phyloP scores from a whole-genome alignment of 2,797 vertebrate species.

The Siniperca obscura region DNA sequence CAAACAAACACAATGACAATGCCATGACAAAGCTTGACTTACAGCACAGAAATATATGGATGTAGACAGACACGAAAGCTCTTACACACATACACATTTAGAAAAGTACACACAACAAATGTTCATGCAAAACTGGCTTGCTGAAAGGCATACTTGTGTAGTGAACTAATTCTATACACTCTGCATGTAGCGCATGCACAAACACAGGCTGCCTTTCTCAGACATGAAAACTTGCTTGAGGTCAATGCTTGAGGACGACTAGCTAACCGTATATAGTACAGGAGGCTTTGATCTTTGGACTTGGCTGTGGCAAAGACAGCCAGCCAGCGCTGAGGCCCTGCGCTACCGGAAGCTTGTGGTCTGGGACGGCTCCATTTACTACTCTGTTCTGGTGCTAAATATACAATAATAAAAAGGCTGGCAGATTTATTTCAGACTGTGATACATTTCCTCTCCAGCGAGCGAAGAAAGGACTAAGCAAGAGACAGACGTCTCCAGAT shows the following conservation, averaged over 20 bases:
- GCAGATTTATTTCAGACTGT: constrained; percentile 82
- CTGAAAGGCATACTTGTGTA: constrained; percentile 56
- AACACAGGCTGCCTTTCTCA: constrained; percentile 60
- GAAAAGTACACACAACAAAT: constrained; percentile 50
- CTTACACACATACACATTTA: constrained; percentile 32
- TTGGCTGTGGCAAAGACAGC: constrained; percentile 70
- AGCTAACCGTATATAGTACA: constrained; percentile 67
- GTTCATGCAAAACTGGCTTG: constrained; percentile 35
- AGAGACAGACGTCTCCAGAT: constrained; percentile 77
- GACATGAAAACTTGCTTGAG: constrained; percentile 69
- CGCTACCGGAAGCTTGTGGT: constrained; percentile 80
- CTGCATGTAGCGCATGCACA: constrained; percentile 48
- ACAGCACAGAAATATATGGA: constrained; percentile 1
- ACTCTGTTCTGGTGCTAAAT: constrained; percentile 79
- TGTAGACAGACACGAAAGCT: constrained; percentile 31
- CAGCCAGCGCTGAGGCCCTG: constrained; percentile 57
- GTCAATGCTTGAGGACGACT: constrained; percentile 57
- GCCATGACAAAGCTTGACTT: constrained; percentile 14
- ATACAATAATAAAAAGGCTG: constrained; percentile 83
- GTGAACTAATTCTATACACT: constrained; percentile 45
- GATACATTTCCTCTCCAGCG: constrained; percentile 67
- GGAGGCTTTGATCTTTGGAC: constrained; percentile 71
- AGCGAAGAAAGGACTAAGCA: constrained; percentile 61
- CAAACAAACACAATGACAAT: constrained; percentile 38
- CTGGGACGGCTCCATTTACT: constrained; percentile 71